These are phyloP conservation scores for Sturmia bella DNA, from an alignment of 2,888 invertebrate species.

Conservation along the genomic window DNA sequence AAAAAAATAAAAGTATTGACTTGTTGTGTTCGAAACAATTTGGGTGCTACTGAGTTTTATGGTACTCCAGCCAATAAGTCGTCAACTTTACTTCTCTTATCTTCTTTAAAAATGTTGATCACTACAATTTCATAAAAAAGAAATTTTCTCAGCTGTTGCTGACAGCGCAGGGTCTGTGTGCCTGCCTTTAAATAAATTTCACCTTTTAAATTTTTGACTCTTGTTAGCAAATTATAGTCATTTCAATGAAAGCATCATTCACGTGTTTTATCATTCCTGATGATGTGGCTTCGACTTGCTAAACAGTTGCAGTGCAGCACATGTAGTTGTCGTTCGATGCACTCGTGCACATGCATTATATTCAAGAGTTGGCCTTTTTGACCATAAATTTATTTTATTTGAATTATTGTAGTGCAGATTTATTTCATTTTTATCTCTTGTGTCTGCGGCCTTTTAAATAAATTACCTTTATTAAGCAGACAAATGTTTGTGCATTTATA, in stretches of 20 bases:
- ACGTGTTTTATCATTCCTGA: constrained; percentile 27
- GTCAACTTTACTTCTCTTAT: no score
- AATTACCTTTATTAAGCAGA: constrained; percentile 67
- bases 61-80: no score
- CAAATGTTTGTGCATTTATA: constrained; percentile 56
- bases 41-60: no score
- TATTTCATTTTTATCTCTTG: constrained; percentile 50
- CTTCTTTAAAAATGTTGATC: no score
- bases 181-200: constrained; percentile 61
- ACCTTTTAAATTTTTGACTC: constrained; percentile 28
- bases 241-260: constrained; percentile 14
- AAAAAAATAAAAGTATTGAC: no score
- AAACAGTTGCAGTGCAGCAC: constrained; percentile 55
- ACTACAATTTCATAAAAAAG: no score
- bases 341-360: not conserved
- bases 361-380: constrained; percentile 16
- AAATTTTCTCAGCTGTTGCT: constrained; percentile 65
- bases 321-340: not conserved
- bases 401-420: constrained; percentile 65
- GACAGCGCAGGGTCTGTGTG: constrained; percentile 64
- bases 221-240: constrained; percentile 22
- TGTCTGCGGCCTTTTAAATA: constrained; percentile 69
- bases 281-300: constrained; percentile 41
- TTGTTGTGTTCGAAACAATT: no score
- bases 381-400: constrained; percentile 66